Evolutionary conservation across 2,113 vertebrate genomes (phyloP).

Genomic region (Megaceryle maxima): DNA sequence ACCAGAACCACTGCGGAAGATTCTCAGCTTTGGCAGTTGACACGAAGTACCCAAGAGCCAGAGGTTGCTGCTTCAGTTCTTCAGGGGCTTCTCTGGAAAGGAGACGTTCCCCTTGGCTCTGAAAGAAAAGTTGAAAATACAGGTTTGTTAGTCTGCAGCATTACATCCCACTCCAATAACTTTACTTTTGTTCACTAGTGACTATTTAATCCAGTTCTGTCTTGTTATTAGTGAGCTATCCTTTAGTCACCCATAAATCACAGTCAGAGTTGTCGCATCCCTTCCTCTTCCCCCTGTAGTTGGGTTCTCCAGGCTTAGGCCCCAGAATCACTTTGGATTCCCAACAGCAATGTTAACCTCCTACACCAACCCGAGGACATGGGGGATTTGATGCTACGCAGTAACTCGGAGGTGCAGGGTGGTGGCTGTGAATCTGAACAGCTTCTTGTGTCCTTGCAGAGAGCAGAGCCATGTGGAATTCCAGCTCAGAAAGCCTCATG

Average conservation of each 20-base stretch:
- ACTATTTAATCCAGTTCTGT: neutral
- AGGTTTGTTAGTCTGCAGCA: neutral
- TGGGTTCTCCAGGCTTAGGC: neutral
- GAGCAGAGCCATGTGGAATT: neutral
- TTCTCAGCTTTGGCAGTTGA: constrained; percentile 94
- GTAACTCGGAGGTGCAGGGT: neutral
- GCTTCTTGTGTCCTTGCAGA: neutral
- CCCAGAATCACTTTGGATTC: neutral
- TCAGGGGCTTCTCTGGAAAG: constrained; percentile 93
- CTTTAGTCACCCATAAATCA: neutral
- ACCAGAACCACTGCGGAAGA: constrained; percentile 98
- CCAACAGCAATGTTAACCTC: neutral
- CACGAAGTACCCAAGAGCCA: constrained; percentile 97
- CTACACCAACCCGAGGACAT: accelerated
- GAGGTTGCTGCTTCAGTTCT: constrained; percentile 96
- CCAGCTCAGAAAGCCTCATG: neutral
- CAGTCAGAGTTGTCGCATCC: neutral
- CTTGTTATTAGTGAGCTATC: neutral
- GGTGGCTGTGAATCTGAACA: neutral
- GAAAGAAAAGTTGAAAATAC: constrained; percentile 1
- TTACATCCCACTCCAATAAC: neutral
- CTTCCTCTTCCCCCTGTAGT: neutral
- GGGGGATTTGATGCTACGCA: neutral
- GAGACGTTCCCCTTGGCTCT: constrained; percentile 94
- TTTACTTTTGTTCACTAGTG: neutral